A percentile compares a stretch with the other conserved stretches of the same genome.
phyloP scores from a whole-genome alignment of 2,113 vertebrate species.

The Perca flavescens region DNA sequence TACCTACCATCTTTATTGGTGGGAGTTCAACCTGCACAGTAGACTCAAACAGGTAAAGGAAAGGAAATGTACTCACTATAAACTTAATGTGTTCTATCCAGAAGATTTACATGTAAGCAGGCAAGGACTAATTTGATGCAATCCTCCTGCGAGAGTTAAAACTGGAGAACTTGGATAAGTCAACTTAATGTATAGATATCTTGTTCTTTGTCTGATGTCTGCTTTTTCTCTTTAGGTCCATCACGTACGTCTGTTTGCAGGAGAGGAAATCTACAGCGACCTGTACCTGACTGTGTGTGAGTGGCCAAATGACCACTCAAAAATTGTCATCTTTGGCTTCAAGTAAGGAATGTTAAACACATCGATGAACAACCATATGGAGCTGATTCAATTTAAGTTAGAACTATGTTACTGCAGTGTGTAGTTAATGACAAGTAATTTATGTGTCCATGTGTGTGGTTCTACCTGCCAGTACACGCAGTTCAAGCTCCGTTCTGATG shows the following conservation, averaged over 20 bases:
- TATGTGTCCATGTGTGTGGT: not conserved
- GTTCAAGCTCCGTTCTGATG: conserved; percentile 89
- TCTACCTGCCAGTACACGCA: conserved; percentile 85
- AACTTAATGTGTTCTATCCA: not conserved
- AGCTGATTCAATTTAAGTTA: not conserved
- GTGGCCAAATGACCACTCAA: conserved; percentile 93
- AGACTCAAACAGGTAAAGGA: conserved; percentile 90
- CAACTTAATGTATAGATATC: not conserved
- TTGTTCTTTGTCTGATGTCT: not conserved
- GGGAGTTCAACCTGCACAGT: conserved; percentile 96
- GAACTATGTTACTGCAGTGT: not conserved
- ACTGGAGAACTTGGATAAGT: not conserved
- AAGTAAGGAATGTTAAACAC: conserved; percentile 84
- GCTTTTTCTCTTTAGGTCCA: conserved; percentile 83
- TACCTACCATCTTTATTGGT: conserved; percentile 95
- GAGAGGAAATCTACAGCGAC: conserved; percentile 93
- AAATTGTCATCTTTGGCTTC: conserved; percentile 94
- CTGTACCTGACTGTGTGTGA: conserved; percentile 94
- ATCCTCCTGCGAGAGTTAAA: not conserved
- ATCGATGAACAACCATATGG: not conserved
- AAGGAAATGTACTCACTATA: too few species aligned
- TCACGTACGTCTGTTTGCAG: conserved; percentile 93
- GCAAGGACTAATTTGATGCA: too few species aligned
- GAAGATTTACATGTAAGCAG: not conserved
- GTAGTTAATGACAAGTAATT: not conserved